Evolutionary conservation across 64 coral and sea anemone genomes (phyloP).

Genomic region (Pocillopora damicornis): DNA sequence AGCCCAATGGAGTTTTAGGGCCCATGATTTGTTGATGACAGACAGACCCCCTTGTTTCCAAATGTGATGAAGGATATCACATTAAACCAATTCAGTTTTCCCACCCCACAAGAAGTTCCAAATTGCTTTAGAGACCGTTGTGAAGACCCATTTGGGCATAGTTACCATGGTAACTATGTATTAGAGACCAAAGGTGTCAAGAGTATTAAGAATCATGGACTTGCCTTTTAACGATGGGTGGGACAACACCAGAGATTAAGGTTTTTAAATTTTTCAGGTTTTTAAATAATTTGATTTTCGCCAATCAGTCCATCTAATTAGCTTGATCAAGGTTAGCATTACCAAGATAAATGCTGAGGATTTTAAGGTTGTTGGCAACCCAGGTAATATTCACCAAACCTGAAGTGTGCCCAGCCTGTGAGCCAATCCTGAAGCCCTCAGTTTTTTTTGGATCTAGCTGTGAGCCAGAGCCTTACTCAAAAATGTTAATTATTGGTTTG

Average conservation of each 20-base stretch:
- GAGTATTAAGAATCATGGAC: conserved; percentile 38
- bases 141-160: background rate
- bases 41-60: background rate
- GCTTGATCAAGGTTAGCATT: background rate
- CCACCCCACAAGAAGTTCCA: conserved; percentile 40
- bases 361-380: conserved; percentile 18
- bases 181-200: conserved; percentile 35
- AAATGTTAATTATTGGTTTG: background rate
- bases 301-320: conserved; percentile 2
- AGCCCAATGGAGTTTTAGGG: conserved; percentile 3
- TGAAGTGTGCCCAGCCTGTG: background rate
- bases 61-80: background rate
- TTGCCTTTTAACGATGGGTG: conserved; percentile 28
- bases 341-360: conserved; percentile 25
- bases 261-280: background rate
- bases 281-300: no score
- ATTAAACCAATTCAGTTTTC: conserved; percentile 23
- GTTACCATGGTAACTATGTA: conserved; percentile 3
- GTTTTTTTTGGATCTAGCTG: conserved; percentile 34
- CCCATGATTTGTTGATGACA: background rate
- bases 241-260: conserved; percentile 12
- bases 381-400: conserved; percentile 18
- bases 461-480: conserved; percentile 12
- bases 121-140: conserved; percentile 1
- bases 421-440: conserved; percentile 46